Conservation (phyloP, 2,797 vertebrate genomes). For the Takifugu rubripes region DNA sequence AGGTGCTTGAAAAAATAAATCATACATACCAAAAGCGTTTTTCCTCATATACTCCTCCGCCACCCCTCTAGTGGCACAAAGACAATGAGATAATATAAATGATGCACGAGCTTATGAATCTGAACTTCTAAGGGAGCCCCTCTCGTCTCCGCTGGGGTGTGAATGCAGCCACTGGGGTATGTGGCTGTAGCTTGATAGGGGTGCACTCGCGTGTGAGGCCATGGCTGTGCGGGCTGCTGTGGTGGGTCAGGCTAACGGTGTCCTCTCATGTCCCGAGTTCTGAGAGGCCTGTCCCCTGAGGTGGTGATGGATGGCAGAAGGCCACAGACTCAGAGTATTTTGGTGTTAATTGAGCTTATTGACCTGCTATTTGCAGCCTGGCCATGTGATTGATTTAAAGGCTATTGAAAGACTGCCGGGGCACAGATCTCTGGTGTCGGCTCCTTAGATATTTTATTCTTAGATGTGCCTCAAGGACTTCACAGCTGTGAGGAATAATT, state of each 20-base stretch:
- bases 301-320: conserved; percentile 72
- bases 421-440: conserved; percentile 48
- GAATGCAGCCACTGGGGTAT: conserved; percentile 60
- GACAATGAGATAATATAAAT: too few species aligned
- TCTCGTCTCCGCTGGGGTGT: conserved; percentile 13
- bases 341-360: conserved; percentile 78
- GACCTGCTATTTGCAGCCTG: conserved; percentile 72
- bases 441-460: conserved; percentile 58
- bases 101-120: too few species aligned
- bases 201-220: conserved; percentile 34
- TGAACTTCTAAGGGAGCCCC: too few species aligned
- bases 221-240: conserved; percentile 12
- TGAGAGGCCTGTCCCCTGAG: conserved; percentile 60
- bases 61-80: too few species aligned
- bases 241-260: conserved; percentile 41
- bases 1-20: too few species aligned
- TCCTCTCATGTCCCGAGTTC: conserved; percentile 67
- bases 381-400: conserved; percentile 72
- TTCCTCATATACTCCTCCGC: too few species aligned
- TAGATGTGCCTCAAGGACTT: conserved; percentile 28
- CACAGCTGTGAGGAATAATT: conserved; percentile 67
- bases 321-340: conserved; percentile 72
- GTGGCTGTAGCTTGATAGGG: conserved; percentile 58
- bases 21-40: too few species aligned
- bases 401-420: conserved; percentile 47